Percentiles rank a stretch among this genome's conserved stretches.
Evolutionary conservation across 92 coral and sea anemone species (phyloP).

Genomic region (Nematostella vectensis): DNA sequence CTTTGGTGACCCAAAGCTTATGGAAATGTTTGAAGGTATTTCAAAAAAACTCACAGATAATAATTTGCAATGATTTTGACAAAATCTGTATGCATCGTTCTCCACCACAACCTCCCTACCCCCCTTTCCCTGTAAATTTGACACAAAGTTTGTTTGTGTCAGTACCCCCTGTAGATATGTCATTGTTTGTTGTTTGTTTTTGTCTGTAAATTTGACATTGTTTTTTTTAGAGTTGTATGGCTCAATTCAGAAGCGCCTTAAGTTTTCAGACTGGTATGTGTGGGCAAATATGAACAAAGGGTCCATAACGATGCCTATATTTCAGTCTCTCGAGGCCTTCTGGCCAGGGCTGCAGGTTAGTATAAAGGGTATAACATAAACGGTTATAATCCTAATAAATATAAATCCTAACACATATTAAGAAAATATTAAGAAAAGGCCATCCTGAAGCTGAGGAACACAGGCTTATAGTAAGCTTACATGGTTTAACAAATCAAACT

Average conservation of each 20-base stretch:
- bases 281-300: constrained; percentile 99
- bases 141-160: too few relatives aligned
- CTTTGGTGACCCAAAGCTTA: constrained; percentile 68
- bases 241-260: constrained; percentile 71
- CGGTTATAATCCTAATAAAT: background rate
- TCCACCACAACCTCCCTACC: too few relatives aligned
- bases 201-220: too few relatives aligned
- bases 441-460: too few relatives aligned
- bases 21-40: constrained; percentile 86
- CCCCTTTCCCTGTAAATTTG: too few relatives aligned
- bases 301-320: constrained; percentile 80
- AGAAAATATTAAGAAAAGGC: too few relatives aligned
- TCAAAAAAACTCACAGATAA: too few relatives aligned
- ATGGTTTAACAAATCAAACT: too few relatives aligned
- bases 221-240: constrained; percentile 59
- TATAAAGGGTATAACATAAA: background rate
- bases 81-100: too few relatives aligned
- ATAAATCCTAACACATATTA: background rate
- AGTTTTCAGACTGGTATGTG: constrained; percentile 90
- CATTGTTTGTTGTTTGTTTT: too few relatives aligned
- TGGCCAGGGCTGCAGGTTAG: constrained; percentile 99
- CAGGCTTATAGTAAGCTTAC: constrained; percentile 1
- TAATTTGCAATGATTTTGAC: too few relatives aligned
- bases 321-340: constrained; percentile 94
- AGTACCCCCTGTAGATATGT: too few relatives aligned